Percentiles rank a stretch among this genome's conserved stretches.
Conservation (phyloP, 23 tunicate species). For the Halocynthia roretzi region DNA sequence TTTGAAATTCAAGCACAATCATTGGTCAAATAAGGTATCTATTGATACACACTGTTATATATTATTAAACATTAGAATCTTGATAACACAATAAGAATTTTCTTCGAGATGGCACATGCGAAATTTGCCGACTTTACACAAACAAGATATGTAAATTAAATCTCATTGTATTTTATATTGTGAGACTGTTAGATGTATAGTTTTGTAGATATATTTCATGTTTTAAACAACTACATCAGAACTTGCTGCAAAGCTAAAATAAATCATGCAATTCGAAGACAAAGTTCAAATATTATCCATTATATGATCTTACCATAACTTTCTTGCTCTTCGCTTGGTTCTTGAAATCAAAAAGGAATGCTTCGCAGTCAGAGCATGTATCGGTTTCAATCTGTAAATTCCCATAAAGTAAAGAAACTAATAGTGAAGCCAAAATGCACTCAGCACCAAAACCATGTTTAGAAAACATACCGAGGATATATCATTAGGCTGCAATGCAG, state of each 20-base stretch:
- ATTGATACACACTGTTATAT: no score
- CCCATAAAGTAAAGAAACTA: not conserved
- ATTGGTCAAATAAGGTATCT: no score
- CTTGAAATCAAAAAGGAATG: slow-evolving; percentile 53
- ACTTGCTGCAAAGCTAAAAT: no score
- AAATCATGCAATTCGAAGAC: not conserved
- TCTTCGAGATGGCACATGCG: no score
- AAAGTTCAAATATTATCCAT: not conserved
- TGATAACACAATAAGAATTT: no score
- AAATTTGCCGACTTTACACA: no score
- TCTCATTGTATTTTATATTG: no score
- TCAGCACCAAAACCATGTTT: not conserved
- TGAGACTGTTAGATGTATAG: no score
- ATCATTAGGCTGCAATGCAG: slow-evolving; percentile 1
- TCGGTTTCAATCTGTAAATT: not conserved
- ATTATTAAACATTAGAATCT: no score
- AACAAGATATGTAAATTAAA: no score
- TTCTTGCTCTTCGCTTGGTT: slow-evolving; percentile 31
- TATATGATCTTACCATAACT: slow-evolving; percentile 20
- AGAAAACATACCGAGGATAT: not conserved
- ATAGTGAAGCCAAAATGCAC: not conserved
- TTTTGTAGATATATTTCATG: not conserved
- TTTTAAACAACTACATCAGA: no score
- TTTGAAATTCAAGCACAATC: no score
- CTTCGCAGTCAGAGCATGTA: slow-evolving; percentile 54